These are phyloP conservation scores for Sesia apiformis DNA, from an alignment of 2,888 invertebrate genomes.

Conservation along the genomic window DNA sequence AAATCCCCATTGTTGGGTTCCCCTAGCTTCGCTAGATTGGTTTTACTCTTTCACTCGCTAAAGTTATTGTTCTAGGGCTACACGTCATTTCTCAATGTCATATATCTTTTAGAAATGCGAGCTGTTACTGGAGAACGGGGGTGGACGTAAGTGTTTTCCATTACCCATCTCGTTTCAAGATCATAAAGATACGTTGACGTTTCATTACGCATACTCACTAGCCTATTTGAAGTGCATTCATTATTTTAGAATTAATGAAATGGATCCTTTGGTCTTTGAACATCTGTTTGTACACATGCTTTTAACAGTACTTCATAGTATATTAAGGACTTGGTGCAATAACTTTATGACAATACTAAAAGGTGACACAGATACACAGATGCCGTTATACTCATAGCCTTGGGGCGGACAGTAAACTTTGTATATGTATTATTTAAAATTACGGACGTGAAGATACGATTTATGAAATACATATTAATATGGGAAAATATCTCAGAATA, in stretches of 20 bases:
- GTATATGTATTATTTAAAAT: no score
- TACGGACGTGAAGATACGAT: no score
- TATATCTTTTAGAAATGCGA: slow-evolving; percentile 24
- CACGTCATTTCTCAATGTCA: slow-evolving; percentile 62
- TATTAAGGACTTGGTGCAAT: no score
- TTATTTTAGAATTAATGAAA: background rate
- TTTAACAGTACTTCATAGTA: background rate
- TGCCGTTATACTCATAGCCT: no score
- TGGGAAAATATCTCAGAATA: no score
- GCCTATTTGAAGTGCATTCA: background rate
- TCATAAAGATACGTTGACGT: slow-evolving; percentile 16
- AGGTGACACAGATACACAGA: no score
- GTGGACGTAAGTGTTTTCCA: slow-evolving; percentile 47
- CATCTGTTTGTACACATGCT: background rate
- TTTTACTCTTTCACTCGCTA: slow-evolving; percentile 53
- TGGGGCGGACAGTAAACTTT: no score
- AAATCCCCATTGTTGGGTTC: slow-evolving; percentile 39
- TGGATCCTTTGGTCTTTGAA: background rate
- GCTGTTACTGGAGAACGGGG: slow-evolving; percentile 32
- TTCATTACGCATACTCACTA: slow-evolving; percentile 10
- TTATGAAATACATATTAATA: no score
- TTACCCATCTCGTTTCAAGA: slow-evolving; percentile 25
- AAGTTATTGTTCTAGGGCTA: slow-evolving; percentile 66
- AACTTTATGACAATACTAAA: no score
- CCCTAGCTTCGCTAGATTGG: slow-evolving; percentile 52